Percentiles rank a stretch among this genome's conserved stretches.
Evolutionary conservation across 2,113 vertebrate species (phyloP).

Genomic region (Cochlearius cochlearius): DNA sequence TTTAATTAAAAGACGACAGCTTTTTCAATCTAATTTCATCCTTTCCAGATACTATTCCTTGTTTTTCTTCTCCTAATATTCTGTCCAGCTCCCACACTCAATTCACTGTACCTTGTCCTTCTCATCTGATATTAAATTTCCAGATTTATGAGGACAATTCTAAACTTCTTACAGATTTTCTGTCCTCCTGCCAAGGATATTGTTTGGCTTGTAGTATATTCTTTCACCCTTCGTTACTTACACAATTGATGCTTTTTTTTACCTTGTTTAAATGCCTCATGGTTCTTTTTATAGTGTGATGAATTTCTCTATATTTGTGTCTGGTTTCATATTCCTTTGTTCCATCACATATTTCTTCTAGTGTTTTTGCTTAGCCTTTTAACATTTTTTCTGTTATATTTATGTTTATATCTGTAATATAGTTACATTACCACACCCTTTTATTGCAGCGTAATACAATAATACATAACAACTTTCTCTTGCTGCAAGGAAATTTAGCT

Average conservation of each 20-base stretch:
- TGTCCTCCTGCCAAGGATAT: background rate
- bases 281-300: constrained; percentile 31
- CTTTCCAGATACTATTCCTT: background rate
- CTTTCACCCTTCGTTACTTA: constrained; percentile 25
- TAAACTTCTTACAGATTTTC: constrained; percentile 12
- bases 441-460: constrained; percentile 21
- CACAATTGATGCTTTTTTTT: constrained; percentile 21
- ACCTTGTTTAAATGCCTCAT: constrained; percentile 28
- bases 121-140: background rate
- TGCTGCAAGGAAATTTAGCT: background rate
- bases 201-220: background rate
- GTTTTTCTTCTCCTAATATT: background rate
- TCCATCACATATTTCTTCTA: constrained; percentile 20
- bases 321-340: constrained; percentile 24
- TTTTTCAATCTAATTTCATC: background rate
- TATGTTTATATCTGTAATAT: constrained; percentile 40
- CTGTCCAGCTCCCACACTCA: background rate
- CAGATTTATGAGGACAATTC: constrained; percentile 12
- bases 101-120: background rate
- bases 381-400: constrained; percentile 10
- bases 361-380: constrained; percentile 16
- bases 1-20: background rate
- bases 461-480: background rate
- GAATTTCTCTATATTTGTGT: constrained; percentile 41
- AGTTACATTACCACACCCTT: constrained; percentile 32